These are phyloP conservation scores for Leucozona laternaria DNA, from an alignment of 2,888 invertebrate species.

Conservation along the genomic window DNA sequence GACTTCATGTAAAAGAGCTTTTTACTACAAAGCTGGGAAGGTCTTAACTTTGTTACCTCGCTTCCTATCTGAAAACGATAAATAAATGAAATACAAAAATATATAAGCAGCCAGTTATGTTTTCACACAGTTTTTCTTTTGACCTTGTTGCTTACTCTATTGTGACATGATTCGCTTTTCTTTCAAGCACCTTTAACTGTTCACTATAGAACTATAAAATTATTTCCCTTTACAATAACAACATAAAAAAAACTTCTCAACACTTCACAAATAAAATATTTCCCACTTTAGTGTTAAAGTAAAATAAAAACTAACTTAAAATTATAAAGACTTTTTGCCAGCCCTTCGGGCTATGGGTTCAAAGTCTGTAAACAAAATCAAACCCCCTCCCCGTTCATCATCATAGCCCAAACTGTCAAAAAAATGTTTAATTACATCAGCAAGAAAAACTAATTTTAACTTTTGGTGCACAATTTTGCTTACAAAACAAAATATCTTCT, in stretches of 20 bases:
- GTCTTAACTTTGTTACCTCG: background rate
- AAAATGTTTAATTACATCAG: conserved; percentile 71
- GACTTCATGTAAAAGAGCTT: no score
- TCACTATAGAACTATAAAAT: conserved; percentile 4
- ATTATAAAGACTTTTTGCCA: conserved; percentile 19
- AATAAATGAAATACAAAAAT: background rate
- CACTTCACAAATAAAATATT: conserved; percentile 45
- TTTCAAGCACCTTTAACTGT: conserved; percentile 9
- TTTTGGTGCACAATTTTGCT: conserved; percentile 69
- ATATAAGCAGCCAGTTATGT: background rate
- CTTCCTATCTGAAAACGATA: background rate
- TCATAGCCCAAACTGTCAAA: background rate
- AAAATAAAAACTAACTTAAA: conserved; percentile 24
- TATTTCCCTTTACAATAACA: background rate
- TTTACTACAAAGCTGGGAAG: background rate
- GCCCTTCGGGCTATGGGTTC: background rate
- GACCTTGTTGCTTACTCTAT: background rate
- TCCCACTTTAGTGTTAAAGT: conserved; percentile 26
- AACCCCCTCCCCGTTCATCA: background rate
- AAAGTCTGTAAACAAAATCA: conserved; percentile 3
- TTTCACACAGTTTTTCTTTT: background rate
- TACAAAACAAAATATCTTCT: conserved; percentile 54
- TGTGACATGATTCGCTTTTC: background rate
- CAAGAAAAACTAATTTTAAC: conserved; percentile 71
- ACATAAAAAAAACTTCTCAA: background rate